Evolutionary conservation across 2,113 vertebrate species (phyloP).

Genomic region (Steatornis caripensis): DNA sequence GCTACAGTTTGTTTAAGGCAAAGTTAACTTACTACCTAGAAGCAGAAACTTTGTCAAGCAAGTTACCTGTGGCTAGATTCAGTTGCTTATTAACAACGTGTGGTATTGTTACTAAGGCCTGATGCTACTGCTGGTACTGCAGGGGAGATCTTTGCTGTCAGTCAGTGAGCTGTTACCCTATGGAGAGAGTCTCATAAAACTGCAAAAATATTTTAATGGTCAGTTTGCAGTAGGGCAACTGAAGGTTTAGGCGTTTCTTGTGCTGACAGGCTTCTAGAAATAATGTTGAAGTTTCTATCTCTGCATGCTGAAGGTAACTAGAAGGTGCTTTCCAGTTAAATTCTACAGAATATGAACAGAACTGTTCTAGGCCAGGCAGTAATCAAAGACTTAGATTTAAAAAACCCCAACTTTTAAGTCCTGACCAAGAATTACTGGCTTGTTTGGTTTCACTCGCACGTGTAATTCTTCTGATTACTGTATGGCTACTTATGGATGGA

Average conservation of each 20-base stretch:
- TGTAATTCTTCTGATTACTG: not conserved
- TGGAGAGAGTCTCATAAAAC: not conserved
- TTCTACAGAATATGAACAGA: not conserved
- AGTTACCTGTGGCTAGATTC: not conserved
- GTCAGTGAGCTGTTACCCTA: not conserved
- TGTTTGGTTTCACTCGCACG: not conserved
- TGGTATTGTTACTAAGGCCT: rapidly evolving
- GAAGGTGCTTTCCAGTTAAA: not conserved
- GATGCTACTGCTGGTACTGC: not conserved
- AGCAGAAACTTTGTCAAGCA: too few species aligned
- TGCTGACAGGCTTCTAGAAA: not conserved
- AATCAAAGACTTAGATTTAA: not conserved
- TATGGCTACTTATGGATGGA: not conserved
- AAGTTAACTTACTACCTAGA: too few species aligned
- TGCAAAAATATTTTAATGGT: not conserved
- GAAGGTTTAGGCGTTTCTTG: not conserved
- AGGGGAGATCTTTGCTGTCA: not conserved
- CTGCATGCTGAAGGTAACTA: not conserved
- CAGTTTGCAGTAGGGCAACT: not conserved
- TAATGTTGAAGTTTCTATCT: not conserved
- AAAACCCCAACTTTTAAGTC: not conserved
- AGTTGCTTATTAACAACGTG: not conserved
- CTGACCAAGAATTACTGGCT: not conserved
- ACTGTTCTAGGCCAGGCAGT: not conserved
- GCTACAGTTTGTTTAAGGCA: not conserved